Conservation (phyloP, 2,888 invertebrate genomes). For the Epistrophella euchroma region DNA sequence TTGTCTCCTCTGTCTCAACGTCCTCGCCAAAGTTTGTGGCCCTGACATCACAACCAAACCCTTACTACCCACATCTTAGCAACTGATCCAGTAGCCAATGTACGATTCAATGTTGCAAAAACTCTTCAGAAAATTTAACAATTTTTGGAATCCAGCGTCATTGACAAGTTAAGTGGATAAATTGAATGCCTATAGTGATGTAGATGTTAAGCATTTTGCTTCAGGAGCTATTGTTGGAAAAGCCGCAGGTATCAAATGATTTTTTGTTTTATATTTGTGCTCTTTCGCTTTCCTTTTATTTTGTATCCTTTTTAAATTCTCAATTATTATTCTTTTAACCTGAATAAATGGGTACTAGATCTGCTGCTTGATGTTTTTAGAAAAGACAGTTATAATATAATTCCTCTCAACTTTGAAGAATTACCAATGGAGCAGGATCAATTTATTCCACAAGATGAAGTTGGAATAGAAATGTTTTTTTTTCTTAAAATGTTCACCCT, state of each 20-base stretch:
- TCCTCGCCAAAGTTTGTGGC: constrained; percentile 95
- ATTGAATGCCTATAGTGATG: constrained; percentile 95
- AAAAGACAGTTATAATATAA: constrained; percentile 47
- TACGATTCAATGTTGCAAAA: constrained; percentile 99
- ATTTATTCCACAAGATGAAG: constrained; percentile 61
- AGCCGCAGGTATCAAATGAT: constrained; percentile 85
- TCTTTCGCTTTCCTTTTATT: constrained; percentile 33
- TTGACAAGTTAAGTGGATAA: constrained; percentile 98
- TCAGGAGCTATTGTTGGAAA: constrained; percentile 97
- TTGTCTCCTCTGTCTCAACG: constrained; percentile 98
- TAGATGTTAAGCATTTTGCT: constrained; percentile 99
- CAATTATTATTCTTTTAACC: constrained; percentile 13
- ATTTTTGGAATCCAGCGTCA: constrained; percentile 92
- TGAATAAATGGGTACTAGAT: constrained; percentile 47
- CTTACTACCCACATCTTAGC: constrained; percentile 98
- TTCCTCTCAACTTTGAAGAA: constrained; percentile 29
- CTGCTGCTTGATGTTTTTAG: constrained; percentile 75
- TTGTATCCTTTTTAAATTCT: constrained; percentile 35
- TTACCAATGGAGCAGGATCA: constrained; percentile 60
- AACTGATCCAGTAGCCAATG: constrained; percentile 98
- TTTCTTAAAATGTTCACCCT: too few species aligned
- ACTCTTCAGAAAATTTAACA: constrained; percentile 98
- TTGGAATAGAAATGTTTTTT: constrained; percentile 69
- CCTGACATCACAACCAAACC: constrained; percentile 95
- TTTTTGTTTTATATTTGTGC: constrained; percentile 17